A percentile compares a stretch with the other conserved stretches of the same genome.
phyloP scores from a whole-genome alignment of 2,888 invertebrate species.

The Nasonovia ribisnigri region DNA sequence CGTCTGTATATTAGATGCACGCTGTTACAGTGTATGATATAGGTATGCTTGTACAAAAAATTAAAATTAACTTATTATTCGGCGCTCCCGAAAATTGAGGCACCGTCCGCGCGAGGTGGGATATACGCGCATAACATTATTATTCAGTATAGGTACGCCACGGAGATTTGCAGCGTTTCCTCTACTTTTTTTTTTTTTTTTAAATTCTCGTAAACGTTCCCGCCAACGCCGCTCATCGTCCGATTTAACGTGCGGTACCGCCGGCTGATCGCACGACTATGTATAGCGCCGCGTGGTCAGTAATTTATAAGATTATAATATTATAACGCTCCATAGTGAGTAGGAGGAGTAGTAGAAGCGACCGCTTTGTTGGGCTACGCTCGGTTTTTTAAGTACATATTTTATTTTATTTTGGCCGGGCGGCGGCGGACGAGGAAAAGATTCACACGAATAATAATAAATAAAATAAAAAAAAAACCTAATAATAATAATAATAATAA shows the following conservation, averaged over 20 bases:
- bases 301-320: slow-evolving; percentile 5
- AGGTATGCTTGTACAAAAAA: neutral
- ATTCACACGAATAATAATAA: slow-evolving; percentile 22
- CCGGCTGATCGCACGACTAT: neutral
- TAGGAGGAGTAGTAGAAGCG: neutral
- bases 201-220: neutral
- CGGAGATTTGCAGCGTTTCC: neutral
- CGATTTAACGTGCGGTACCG: neutral
- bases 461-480: neutral
- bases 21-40: neutral
- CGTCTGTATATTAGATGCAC: neutral
- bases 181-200: neutral
- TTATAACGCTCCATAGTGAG: neutral
- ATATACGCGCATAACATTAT: neutral
- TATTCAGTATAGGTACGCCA: neutral
- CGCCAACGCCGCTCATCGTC: neutral
- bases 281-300: neutral
- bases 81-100: neutral
- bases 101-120: neutral
- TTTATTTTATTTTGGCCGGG: neutral
- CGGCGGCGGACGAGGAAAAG: neutral
- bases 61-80: neutral
- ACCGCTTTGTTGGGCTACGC: neutral
- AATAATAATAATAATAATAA: slow-evolving; percentile 1
- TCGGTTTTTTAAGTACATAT: slow-evolving; percentile 3